Evolutionary conservation across 2,888 invertebrate genomes (phyloP).

Genomic region (Epiblema foenella): DNA sequence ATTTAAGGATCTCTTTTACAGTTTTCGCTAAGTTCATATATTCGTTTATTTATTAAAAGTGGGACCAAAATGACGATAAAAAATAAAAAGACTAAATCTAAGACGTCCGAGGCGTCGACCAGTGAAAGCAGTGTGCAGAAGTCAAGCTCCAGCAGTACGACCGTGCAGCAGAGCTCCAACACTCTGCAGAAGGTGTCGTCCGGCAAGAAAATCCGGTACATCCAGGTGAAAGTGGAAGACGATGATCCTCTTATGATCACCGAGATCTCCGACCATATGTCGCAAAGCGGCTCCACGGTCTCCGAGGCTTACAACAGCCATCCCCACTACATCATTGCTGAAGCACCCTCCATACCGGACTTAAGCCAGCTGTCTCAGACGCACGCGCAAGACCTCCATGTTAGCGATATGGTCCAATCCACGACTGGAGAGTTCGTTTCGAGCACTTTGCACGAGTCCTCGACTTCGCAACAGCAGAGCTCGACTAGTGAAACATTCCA

Average conservation of each 20-base stretch:
- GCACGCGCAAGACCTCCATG: constrained; percentile 67
- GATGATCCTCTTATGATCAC: constrained; percentile 84
- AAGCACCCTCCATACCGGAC: constrained; percentile 79
- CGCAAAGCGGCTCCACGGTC: constrained; percentile 78
- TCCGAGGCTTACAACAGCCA: constrained; percentile 82
- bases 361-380: constrained; percentile 79
- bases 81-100: constrained; percentile 84
- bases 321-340: constrained; percentile 82
- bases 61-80: constrained; percentile 82
- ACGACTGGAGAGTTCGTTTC: constrained; percentile 78
- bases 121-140: constrained; percentile 81
- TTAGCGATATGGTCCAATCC: constrained; percentile 78
- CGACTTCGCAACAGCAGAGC: constrained; percentile 73
- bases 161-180: constrained; percentile 75
- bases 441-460: constrained; percentile 72
- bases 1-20: constrained; percentile 69
- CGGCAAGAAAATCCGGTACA: constrained; percentile 81
- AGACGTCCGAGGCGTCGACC: constrained; percentile 70
- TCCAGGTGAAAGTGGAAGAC: constrained; percentile 83
- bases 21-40: constrained; percentile 50
- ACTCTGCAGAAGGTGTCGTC: constrained; percentile 76
- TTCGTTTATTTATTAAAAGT: constrained; percentile 57
- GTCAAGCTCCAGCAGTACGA: constrained; percentile 72
- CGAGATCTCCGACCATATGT: constrained; percentile 78
- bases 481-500: constrained; percentile 77